phyloP scores from a whole-genome alignment of 2,797 vertebrate genomes.

The Sarcoramphus papa region DNA sequence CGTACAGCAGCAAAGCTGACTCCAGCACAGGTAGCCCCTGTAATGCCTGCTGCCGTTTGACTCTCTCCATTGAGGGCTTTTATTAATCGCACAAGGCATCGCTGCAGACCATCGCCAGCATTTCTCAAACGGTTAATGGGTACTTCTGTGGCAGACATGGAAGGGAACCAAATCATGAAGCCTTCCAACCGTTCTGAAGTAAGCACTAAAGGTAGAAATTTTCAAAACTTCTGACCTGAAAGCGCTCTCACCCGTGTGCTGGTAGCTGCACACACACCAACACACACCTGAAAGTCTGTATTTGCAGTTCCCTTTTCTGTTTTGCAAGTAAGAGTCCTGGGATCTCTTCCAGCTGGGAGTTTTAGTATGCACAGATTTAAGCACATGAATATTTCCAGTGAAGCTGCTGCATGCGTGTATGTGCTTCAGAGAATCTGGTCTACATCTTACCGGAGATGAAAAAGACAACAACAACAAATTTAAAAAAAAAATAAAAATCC shows the following conservation, averaged over 20 bases:
- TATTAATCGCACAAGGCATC: not conserved
- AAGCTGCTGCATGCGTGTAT: not conserved
- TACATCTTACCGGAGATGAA: not conserved
- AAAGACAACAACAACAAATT: not conserved
- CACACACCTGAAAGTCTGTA: fast-evolving
- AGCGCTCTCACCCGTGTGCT: not conserved
- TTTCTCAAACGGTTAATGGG: fast-evolving
- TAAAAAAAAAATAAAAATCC: not conserved
- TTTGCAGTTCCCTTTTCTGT: not conserved
- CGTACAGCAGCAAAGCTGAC: not conserved
- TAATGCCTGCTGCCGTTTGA: not conserved
- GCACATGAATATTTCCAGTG: not conserved
- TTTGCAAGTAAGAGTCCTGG: not conserved
- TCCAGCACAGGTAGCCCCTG: not conserved
- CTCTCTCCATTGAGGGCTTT: not conserved
- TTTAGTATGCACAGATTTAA: not conserved
- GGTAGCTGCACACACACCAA: not conserved
- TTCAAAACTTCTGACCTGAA: not conserved
- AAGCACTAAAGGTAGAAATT: not conserved
- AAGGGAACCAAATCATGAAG: not conserved
- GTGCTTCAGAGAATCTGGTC: not conserved
- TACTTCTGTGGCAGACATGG: fast-evolving
- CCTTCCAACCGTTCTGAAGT: not conserved
- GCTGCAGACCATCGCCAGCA: fast-evolving
- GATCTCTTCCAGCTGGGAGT: not conserved